Evolutionary conservation across 2,113 vertebrate species (phyloP), one percentile per base, ranked within the genome.

Genomic region (Leucosticte australis): DNA sequence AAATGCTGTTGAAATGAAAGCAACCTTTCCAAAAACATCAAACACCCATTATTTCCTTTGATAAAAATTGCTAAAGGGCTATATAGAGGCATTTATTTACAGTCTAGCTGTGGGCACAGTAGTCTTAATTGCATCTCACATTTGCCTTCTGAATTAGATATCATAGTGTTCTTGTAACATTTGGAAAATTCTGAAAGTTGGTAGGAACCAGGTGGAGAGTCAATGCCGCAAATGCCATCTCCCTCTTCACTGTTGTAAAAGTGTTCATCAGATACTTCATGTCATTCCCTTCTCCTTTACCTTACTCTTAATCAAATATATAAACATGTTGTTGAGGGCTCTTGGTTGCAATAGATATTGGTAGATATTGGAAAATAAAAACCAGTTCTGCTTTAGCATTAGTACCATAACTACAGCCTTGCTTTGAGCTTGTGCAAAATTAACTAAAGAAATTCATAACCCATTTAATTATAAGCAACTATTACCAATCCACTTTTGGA

Each of bases 221-320:
- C 56, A 52, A 9, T 37, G 26, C 27, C 63, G 35, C 33, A 41
- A 27, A 53, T 11, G 49, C 7, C 3, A 1, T 10, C 55, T 67
- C 46, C 17, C 22, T 73, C 65, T 75, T 42, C 69, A 59, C 26
- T 5, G 0, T 7, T 67, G 37, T n/a, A 69, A 39, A 67, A 56
- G 6, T 10, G 7, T 41, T 49, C n/a, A 77, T 50, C 23, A 57
- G 28, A 65, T 1, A 0, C 6, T 19, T 56, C 39, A 24, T 0
- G 0, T 26, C 52, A 59, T 9, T 47, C 27, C 13, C 17, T 64
- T 30, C 20, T 67, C 35, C 30, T 78, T 78, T 78, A 39, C 35
- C 53, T 75, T 31, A 10, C 15, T 69, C 20, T 52, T 44, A 69
- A 67, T 22, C 27, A 49, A 90, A 67, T 7, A 39, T 7, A 23